Base-by-base conservation (phyloP, 2,888 invertebrate genomes). In the Formica aserva region DNA sequence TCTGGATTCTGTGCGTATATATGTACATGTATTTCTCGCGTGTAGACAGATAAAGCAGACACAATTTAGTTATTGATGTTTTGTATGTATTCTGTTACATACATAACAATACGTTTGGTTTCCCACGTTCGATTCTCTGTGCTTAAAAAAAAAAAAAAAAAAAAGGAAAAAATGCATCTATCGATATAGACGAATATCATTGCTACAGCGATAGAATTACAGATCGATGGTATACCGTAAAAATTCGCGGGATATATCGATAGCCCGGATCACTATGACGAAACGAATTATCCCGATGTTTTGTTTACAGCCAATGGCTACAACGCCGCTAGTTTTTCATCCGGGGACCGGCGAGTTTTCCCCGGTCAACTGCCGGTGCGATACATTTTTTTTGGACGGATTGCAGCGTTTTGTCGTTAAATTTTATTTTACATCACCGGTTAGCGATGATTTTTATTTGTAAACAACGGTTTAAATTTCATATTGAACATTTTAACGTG, bases 251-350 rank as follows among this genome's bases (percentile, higher is more conserved):
- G 45, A 66, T 66, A 45, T 35, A 82, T 82, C 75, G 76, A 22
- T 82, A 35, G 66, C 22, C 35, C 13, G 75, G 63, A 76, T 82
- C 82, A 32, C 65, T 65, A 60, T 60, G 71, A 60, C 71, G 71
- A 80, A 80, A 80, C 78, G 60, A 80, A 80, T 80, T 80, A 80
- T 71, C 60, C 22, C 45, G 1, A 48, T 26, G 78, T 80, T 80
- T 80, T 80, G 71, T 80, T 80, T 80, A 71, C 78, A 71, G 60
- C 60, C 78, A 45, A 71, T 60, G 60, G 78, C 71, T 71, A 80
- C 60, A 71, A 67, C 41, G 67, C 41, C 55, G 63, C 26, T 63
- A 74, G 48, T 76, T 82, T 75, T 82, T 76, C 78, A 71, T 80
- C 32, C 45, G 35, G 60, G 8, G 48, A 80, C 35, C 60, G 35